Base-by-base conservation (phyloP, 53 echinoderm and acorn worm genomes). In the Paracentrotus lividus region DNA sequence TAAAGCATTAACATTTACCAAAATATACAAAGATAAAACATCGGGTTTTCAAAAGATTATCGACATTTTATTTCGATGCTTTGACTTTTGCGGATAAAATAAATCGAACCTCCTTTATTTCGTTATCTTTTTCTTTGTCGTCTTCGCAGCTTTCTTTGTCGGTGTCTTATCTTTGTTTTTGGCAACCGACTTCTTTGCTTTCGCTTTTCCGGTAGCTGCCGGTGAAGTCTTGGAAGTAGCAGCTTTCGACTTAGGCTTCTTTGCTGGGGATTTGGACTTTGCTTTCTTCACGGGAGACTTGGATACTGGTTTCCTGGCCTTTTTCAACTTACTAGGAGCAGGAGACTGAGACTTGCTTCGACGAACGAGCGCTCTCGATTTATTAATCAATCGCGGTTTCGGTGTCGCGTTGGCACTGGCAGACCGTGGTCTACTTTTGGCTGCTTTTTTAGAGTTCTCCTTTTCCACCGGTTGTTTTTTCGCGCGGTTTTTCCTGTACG, bases 331-430 rank as follows among this genome's bases (percentile, higher is more conserved):
- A 18, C 77, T 72, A 49, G 93, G 93, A 27, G 76, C 76, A 2
- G 96, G 96, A 10, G 96, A 96, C 42, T 96, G 96, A 0, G 96
- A 96, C 49, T 96, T 96, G 78, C 94, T 95, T 6, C 94, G 69
- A 29, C 96, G 86, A 33, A 85, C 44, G n/a, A 93, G 43, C 31
- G 64, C 92, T 93, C 93, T 96, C 29, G 96, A 96, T 59, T 94
- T 94, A 77, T 93, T 96, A n/a, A n/a, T n/a, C 67, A 88, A 88
- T 51, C 87, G 38, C 1, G 96, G 94, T 27, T 91, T 91, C 12
- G 91, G 91, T 8, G 91, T 91, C 1, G 91, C 72, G 21, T 78
- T 93, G n/a, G 94, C 94, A 49, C 96, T 96, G 27, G 94, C 94
- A 49, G 96, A 96, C 56, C 96, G 96, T 29, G 93, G 94, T 7